Conservation (phyloP, 2,888 invertebrate genomes). For the Tinea pellionella region DNA sequence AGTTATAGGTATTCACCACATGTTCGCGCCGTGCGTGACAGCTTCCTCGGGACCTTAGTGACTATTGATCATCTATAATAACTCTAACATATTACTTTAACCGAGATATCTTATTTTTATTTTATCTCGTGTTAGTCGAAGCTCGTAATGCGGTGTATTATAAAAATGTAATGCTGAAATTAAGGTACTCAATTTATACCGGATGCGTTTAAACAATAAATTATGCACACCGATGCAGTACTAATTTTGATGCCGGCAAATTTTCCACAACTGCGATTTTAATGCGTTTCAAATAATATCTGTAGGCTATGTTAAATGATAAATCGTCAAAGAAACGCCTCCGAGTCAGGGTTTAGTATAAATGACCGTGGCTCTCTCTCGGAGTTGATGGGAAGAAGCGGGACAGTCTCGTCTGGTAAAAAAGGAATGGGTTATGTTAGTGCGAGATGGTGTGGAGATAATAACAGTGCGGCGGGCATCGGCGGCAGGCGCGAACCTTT, state of each 20-base stretch:
- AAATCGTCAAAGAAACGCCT: constrained; percentile 65
- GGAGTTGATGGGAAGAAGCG: constrained; percentile 33
- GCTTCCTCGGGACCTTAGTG: constrained; percentile 44
- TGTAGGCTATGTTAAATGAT: constrained; percentile 68
- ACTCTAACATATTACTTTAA: too few species aligned
- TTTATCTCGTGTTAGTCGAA: too few species aligned
- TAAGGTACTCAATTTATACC: not conserved
- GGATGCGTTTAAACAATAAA: constrained; percentile 45
- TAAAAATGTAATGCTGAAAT: not conserved
- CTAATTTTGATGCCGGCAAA: constrained; percentile 68
- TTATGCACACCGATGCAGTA: constrained; percentile 61
- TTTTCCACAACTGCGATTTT: constrained; percentile 66
- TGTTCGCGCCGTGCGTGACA: constrained; percentile 64
- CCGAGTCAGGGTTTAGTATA: constrained; percentile 52
- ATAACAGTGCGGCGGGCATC: constrained; percentile 58
- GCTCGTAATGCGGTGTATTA: not conserved
- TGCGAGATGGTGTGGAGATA: constrained; percentile 67
- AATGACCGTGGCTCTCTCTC: constrained; percentile 48
- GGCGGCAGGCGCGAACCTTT: constrained; percentile 42
- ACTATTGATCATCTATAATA: not conserved
- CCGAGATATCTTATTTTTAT: too few species aligned
- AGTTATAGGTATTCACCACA: constrained; percentile 56
- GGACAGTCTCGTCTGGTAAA: constrained; percentile 56
- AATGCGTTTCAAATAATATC: constrained; percentile 69
- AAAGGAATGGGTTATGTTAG: constrained; percentile 61